A percentile compares a stretch with the other conserved stretches of the same genome.
phyloP scores from a whole-genome alignment of 1,140 invertebrate species.

The Drosophila bocki region DNA sequence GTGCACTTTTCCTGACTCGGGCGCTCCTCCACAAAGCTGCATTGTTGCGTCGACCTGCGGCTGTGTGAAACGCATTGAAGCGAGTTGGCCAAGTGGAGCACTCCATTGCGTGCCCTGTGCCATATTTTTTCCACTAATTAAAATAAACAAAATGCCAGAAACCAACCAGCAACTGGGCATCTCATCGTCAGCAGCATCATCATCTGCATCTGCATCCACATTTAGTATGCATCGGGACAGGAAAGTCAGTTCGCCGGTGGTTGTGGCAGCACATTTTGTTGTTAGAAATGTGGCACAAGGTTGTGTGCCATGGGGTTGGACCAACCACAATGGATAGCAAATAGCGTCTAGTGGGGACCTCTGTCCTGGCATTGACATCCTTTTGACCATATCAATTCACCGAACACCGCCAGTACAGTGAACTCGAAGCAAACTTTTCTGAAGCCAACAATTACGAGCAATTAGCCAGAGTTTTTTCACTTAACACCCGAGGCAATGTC shows the following conservation, averaged over 20 bases:
- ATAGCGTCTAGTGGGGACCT: constrained; percentile 15
- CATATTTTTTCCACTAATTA: constrained; percentile 83
- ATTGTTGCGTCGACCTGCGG: constrained; percentile 74
- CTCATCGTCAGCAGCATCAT: constrained; percentile 22
- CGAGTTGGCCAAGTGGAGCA: constrained; percentile 68
- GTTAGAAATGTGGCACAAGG: constrained; percentile 69
- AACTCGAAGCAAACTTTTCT: constrained; percentile 1
- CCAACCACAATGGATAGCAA: constrained; percentile 53
- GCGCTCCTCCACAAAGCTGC: constrained; percentile 56
- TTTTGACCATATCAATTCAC: constrained; percentile 38
- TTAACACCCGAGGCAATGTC: background rate
- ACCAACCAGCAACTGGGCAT: constrained; percentile 46
- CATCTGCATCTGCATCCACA: constrained; percentile 33
- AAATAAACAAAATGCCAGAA: constrained; percentile 80
- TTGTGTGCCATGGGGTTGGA: constrained; percentile 28
- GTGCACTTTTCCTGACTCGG: constrained; percentile 17
- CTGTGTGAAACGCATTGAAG: constrained; percentile 65
- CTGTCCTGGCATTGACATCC: constrained; percentile 46
- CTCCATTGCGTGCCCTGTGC: constrained; percentile 72
- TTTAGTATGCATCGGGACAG: constrained; percentile 42
- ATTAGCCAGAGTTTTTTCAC: constrained; percentile 19
- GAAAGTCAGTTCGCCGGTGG: constrained; percentile 60
- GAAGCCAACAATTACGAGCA: constrained; percentile 11
- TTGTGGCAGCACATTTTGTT: constrained; percentile 25
- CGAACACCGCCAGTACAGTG: constrained; percentile 7